phyloP scores from a whole-genome alignment of 1,140 invertebrate genomes.

The Ostrea denselamellosa region DNA sequence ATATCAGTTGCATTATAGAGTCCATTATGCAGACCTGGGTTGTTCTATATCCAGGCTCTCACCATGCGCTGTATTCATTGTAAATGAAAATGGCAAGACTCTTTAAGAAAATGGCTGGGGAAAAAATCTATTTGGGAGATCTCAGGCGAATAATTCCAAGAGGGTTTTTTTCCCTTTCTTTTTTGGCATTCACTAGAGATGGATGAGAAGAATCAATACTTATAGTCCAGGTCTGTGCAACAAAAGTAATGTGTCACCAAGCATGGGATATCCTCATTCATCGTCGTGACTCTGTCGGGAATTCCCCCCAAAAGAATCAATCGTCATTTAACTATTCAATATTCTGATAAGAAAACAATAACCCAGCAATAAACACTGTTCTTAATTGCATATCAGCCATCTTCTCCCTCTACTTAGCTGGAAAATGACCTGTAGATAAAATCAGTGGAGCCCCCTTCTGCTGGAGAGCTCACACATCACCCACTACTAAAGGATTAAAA shows the following conservation, averaged over 20 bases:
- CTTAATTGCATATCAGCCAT: constrained; percentile 17
- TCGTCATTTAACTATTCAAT: constrained; percentile 19
- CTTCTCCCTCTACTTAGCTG: not conserved
- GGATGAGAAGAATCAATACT: not conserved
- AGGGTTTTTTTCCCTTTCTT: not conserved
- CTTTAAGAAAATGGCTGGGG: not conserved
- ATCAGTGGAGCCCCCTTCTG: not conserved
- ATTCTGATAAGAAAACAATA: constrained; percentile 36
- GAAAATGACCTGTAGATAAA: constrained; percentile 10
- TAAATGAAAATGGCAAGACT: constrained; percentile 5
- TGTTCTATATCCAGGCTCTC: not conserved
- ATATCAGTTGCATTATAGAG: not conserved
- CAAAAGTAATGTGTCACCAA: constrained; percentile 11
- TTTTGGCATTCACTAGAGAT: not conserved
- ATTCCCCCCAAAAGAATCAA: not conserved
- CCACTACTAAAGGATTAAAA: not conserved
- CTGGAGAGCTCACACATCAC: not conserved
- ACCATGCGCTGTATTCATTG: not conserved
- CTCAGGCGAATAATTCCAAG: not conserved
- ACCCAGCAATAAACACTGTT: constrained; percentile 4
- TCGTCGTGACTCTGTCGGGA: not conserved
- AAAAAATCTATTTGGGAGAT: not conserved
- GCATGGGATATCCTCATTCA: constrained; percentile 6
- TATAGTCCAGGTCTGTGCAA: not conserved
- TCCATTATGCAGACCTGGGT: not conserved